Evolutionary conservation across 2,797 vertebrate genomes (phyloP).

Genomic region (Alectoris magna): DNA sequence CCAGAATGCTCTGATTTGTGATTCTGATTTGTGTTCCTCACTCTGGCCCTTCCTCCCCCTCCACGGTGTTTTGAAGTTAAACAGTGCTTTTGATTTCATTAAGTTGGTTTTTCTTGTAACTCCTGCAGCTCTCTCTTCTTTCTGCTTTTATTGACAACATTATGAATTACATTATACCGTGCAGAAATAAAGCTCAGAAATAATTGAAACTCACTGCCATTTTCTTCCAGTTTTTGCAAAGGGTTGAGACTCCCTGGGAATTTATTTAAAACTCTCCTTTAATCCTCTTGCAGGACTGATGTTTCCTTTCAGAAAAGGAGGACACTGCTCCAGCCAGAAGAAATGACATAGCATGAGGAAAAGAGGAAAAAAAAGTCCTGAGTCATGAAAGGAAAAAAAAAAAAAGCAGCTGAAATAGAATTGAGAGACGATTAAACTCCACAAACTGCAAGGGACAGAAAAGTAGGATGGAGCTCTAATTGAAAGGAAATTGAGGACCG

Average conservation of each 20-base stretch:
- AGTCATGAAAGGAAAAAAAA: conserved; percentile 53
- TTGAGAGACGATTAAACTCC: not conserved
- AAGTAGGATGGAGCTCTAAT: conserved; percentile 41
- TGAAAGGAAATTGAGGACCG: conserved; percentile 25
- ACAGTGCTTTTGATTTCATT: not conserved
- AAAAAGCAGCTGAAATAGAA: conserved; percentile 16
- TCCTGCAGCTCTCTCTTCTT: conserved; percentile 11
- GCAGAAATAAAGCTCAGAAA: not conserved
- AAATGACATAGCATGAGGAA: conserved; percentile 26
- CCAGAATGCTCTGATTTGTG: not conserved
- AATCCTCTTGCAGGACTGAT: not conserved
- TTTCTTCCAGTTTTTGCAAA: not conserved
- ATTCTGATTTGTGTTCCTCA: not conserved
- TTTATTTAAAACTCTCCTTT: conserved; percentile 43
- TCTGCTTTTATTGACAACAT: conserved; percentile 6
- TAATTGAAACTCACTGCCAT: conserved; percentile 9
- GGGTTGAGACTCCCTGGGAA: not conserved
- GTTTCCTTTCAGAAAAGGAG: conserved; percentile 38
- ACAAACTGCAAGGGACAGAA: not conserved
- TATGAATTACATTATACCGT: not conserved
- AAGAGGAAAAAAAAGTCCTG: not conserved
- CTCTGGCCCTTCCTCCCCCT: not conserved
- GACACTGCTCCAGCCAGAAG: conserved; percentile 28
- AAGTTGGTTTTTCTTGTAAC: not conserved
- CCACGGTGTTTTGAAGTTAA: conserved; percentile 7